Evolutionary conservation across 1,140 invertebrate genomes (phyloP).

Genomic region (Akabosia matsudoensis): DNA sequence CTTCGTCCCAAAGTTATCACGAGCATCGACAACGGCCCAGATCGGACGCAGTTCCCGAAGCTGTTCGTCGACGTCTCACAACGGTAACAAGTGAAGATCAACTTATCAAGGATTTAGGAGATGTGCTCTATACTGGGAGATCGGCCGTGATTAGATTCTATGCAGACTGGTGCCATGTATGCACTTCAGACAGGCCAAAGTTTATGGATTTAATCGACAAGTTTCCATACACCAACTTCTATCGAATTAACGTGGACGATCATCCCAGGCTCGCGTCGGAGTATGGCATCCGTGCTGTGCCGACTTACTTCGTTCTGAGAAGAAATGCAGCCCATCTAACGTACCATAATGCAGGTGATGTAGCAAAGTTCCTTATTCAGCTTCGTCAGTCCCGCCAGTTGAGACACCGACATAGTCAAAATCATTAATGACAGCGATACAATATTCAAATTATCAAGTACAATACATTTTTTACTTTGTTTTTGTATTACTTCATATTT

Average conservation of each 20-base stretch:
- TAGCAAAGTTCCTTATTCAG: not conserved
- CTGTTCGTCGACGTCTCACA: not conserved
- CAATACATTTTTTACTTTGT: too few species aligned
- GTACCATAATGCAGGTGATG: not conserved
- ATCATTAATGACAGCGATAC: too few species aligned
- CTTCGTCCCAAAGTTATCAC: too few species aligned
- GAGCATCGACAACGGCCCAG: not conserved
- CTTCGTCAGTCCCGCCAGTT: not conserved
- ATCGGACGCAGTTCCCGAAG: not conserved
- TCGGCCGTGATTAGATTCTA: not conserved
- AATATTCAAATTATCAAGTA: too few species aligned
- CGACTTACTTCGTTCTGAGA: not conserved
- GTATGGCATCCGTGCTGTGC: slow-evolving; percentile 1
- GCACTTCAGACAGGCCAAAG: not conserved
- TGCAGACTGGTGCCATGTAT: slow-evolving; percentile 4
- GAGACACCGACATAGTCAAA: not conserved
- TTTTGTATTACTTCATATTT: too few species aligned
- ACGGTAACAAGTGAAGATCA: not conserved
- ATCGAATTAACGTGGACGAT: not conserved
- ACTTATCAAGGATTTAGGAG: not conserved
- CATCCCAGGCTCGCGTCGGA: not conserved
- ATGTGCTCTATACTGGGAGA: not conserved
- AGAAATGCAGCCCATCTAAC: not conserved
- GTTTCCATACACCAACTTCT: not conserved
- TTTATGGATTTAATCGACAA: not conserved